These are phyloP conservation scores for Bradypodion pumilum DNA, from an alignment of 2,797 vertebrate species.

Conservation along the genomic window DNA sequence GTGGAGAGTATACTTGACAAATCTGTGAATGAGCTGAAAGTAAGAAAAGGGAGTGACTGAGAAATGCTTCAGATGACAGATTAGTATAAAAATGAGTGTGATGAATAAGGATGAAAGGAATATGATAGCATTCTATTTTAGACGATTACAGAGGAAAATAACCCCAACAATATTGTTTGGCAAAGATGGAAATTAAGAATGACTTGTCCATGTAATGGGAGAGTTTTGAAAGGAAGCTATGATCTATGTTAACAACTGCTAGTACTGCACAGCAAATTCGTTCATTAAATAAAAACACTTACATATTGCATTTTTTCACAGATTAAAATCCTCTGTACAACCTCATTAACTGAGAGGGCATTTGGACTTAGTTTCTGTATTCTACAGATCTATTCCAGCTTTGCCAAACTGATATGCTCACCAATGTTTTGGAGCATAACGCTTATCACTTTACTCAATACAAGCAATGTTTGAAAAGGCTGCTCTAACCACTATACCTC, in stretches of 20 bases:
- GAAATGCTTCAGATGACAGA: not conserved
- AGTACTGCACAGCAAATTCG: too few relatives aligned
- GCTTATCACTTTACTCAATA: too few relatives aligned
- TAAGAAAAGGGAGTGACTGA: not conserved
- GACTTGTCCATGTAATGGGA: not conserved
- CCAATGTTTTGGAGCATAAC: too few relatives aligned
- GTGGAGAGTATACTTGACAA: not conserved
- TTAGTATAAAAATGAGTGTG: not conserved
- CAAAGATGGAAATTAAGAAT: not conserved
- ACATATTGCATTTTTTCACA: not conserved
- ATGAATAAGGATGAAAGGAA: conserved; percentile 12
- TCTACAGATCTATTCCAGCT: not conserved
- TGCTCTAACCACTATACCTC: too few relatives aligned
- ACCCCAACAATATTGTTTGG: not conserved
- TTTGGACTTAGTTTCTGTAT: not conserved
- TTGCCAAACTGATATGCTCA: not conserved
- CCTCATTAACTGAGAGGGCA: not conserved
- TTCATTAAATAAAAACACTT: too few relatives aligned
- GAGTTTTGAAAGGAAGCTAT: not conserved
- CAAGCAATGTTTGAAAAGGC: too few relatives aligned
- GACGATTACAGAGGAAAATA: not conserved
- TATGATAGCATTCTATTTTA: not conserved
- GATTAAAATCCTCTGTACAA: not conserved
- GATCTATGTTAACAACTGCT: not conserved
- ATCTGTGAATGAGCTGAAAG: not conserved